Percentiles rank a stretch among this genome's conserved stretches.
phyloP scores from a whole-genome alignment of 2,888 invertebrate genomes.

The Choristoneura rosaceana region DNA sequence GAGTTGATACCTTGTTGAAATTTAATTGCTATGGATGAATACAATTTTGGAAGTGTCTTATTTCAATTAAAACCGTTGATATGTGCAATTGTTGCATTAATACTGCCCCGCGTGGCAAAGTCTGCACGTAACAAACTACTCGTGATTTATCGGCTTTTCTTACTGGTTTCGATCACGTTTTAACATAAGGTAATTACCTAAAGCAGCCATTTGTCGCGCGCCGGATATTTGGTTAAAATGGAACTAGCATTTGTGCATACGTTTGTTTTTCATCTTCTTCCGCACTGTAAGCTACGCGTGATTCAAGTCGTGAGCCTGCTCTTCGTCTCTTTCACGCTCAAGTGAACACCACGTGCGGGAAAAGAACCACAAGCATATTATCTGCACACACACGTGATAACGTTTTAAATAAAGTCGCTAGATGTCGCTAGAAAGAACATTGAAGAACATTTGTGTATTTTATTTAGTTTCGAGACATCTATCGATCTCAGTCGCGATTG shows the following conservation, averaged over 20 bases:
- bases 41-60: no score
- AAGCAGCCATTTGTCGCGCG: no score
- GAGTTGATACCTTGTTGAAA: no score
- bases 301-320: not conserved
- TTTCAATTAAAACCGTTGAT: no score
- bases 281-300: not conserved
- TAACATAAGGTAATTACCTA: no score
- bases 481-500: conserved; percentile 4
- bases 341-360: not conserved
- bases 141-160: no score
- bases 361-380: not conserved
- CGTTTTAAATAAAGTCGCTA: conserved; percentile 6
- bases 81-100: no score
- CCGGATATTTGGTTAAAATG: no score
- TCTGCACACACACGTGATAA: not conserved
- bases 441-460: not conserved
- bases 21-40: no score
- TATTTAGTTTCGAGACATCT: conserved; percentile 7
- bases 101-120: no score
- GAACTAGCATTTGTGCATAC: not conserved
- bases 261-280: not conserved
- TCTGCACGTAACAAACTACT: no score
- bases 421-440: conserved; percentile 18
- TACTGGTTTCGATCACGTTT: no score
- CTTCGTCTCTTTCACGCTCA: not conserved